Evolutionary conservation across 2,888 invertebrate genomes (phyloP), one percentile per base, ranked within the genome.

Genomic region (Lissonota sp.): DNA sequence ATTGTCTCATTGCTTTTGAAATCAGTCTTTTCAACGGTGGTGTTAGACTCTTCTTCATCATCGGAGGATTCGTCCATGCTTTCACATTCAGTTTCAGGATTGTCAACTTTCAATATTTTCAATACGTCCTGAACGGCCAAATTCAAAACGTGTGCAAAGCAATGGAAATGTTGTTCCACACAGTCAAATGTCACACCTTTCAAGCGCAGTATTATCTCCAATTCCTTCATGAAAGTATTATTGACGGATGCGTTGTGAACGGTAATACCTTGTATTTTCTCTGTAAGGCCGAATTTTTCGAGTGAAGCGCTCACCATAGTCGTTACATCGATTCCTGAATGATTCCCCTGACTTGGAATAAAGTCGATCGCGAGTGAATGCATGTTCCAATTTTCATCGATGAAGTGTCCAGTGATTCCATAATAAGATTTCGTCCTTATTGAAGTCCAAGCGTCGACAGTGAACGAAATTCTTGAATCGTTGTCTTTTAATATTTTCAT

Each of bases 81-180:
- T 51, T 40, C 51, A 12, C 57, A 26, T 69, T 58, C 58, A 12
- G 7, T 46, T 16, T 69, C 44, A 1, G 26, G 1, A 26, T 26
- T 26, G 26, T 69, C 57, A 12, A 58, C 57, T 69, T 69, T 58
- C 2, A 69, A 46, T 57, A 26, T 69, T 57, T 16, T 69, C 58
- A 70, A 58, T 37, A 70, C 70, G 37, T 70, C 70, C 37, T 58
- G 70, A 58, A 58, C 70, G 26, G 58, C 58, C 37, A 70, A 57
- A 57, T 69, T 69, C 44, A 69, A 44, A 16, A 69, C 57, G 57
- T 69, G 55, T 6, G 69, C 69, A 55, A 69, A 69, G 57, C 69
- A 69, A 10, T 26, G 57, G 7, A 66, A 66, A 66, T 66, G 66
- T 51, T 63, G 46, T 63, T 63, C 49, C 49, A 44, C 7, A 0